A percentile compares a stretch with the other conserved stretches of the same genome.
Evolutionary conservation across 2,113 vertebrate genomes (phyloP).

Genomic region (Myrmophylax atrothorax): DNA sequence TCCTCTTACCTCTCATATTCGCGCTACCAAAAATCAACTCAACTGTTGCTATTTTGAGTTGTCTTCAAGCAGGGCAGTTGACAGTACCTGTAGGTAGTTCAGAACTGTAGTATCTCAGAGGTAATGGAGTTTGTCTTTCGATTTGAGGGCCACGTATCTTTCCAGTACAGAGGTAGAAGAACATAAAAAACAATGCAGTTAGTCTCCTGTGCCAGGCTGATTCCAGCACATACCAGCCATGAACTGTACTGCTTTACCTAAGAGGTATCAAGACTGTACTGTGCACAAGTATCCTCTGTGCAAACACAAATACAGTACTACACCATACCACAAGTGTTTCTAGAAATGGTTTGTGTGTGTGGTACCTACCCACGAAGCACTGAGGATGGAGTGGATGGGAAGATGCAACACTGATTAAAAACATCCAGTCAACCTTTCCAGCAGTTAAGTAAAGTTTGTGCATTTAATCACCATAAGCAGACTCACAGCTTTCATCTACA

Average conservation of each 20-base stretch:
- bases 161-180: not conserved
- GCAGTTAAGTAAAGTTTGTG: not conserved
- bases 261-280: not conserved
- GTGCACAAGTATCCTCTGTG: not conserved
- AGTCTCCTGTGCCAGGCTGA: not conserved
- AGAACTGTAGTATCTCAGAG: not conserved
- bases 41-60: not conserved
- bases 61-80: not conserved
- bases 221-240: not conserved
- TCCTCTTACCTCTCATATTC: not conserved
- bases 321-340: not conserved
- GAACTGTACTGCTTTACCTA: not conserved
- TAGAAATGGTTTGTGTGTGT: not conserved
- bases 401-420: not conserved
- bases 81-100: not conserved
- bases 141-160: not conserved
- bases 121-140: not conserved
- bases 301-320: not conserved
- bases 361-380: not conserved
- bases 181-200: not conserved
- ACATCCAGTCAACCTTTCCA: not conserved
- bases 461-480: not conserved
- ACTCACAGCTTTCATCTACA: not conserved
- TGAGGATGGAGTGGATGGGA: not conserved
- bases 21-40: not conserved